These are phyloP conservation scores for Eidolon dupreanum DNA, from an alignment of 2,797 vertebrate species.

Conservation along the genomic window DNA sequence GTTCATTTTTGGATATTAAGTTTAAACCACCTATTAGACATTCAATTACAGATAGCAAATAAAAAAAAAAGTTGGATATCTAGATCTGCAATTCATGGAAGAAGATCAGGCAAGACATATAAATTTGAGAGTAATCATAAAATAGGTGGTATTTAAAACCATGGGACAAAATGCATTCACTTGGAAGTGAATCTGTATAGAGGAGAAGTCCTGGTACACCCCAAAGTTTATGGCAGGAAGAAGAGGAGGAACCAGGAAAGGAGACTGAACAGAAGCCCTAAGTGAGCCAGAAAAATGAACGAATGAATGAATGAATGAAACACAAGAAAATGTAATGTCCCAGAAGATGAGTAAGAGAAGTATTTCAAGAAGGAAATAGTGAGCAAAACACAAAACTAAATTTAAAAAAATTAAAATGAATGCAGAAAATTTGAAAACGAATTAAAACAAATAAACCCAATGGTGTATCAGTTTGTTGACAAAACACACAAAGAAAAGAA, in stretches of 20 bases:
- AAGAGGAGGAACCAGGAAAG: neutral
- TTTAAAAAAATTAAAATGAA: neutral
- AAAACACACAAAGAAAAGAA: neutral
- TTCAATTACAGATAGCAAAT: neutral
- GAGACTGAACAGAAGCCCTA: neutral
- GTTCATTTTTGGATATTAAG: neutral
- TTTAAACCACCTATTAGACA: neutral
- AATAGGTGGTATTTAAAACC: neutral
- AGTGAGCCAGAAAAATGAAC: neutral
- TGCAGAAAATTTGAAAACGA: neutral
- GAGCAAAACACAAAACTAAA: neutral
- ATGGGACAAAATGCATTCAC: neutral
- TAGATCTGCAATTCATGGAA: neutral
- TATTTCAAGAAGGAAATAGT: neutral
- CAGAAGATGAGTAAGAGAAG: neutral
- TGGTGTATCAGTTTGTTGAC: neutral
- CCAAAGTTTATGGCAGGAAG: neutral
- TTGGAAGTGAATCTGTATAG: neutral
- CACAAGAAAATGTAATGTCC: neutral
- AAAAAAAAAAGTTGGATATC: neutral
- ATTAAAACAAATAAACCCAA: neutral
- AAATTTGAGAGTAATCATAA: neutral
- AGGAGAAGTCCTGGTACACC: neutral
- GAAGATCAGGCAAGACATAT: neutral
- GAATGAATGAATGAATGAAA: neutral